Evolutionary conservation across 2,888 invertebrate genomes (phyloP).

Genomic region (Hydrotaea cyrtoneurina): DNA sequence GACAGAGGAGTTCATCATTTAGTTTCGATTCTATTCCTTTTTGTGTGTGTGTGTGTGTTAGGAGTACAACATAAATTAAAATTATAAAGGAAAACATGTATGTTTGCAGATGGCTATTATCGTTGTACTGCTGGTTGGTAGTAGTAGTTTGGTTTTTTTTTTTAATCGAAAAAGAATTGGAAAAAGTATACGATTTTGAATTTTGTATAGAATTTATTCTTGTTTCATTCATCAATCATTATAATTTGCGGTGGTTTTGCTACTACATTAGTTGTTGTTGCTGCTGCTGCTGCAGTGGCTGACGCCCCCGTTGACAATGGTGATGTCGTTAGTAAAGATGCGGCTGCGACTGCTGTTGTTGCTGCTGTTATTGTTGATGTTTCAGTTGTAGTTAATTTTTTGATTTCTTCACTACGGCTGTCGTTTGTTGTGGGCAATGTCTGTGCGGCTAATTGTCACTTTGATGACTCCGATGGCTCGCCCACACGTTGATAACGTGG

Average conservation of each 20-base stretch:
- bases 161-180: slow-evolving; percentile 2
- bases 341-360: slow-evolving; percentile 71
- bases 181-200: slow-evolving; percentile 49
- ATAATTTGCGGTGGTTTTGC: slow-evolving; percentile 80
- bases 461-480: slow-evolving; percentile 75
- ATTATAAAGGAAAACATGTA: neutral
- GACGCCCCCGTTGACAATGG: slow-evolving; percentile 69
- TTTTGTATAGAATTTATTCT: slow-evolving; percentile 64
- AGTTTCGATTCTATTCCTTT: slow-evolving; percentile 3
- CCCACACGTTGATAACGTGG: slow-evolving; percentile 91
- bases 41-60: neutral
- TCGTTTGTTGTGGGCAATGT: slow-evolving; percentile 76
- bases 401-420: slow-evolving; percentile 66
- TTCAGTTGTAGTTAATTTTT: slow-evolving; percentile 67
- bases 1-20: too few relatives aligned
- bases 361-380: slow-evolving; percentile 69
- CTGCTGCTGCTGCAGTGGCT: slow-evolving; percentile 66
- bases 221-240: slow-evolving; percentile 76
- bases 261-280: slow-evolving; percentile 69
- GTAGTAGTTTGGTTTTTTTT: neutral
- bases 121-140: slow-evolving; percentile 27
- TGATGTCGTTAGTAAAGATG: slow-evolving; percentile 39
- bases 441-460: slow-evolving; percentile 83
- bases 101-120: slow-evolving; percentile 23
- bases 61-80: neutral